phyloP scores from a whole-genome alignment of 2,797 vertebrate genomes.

The Rhadinocentrus ornatus region DNA sequence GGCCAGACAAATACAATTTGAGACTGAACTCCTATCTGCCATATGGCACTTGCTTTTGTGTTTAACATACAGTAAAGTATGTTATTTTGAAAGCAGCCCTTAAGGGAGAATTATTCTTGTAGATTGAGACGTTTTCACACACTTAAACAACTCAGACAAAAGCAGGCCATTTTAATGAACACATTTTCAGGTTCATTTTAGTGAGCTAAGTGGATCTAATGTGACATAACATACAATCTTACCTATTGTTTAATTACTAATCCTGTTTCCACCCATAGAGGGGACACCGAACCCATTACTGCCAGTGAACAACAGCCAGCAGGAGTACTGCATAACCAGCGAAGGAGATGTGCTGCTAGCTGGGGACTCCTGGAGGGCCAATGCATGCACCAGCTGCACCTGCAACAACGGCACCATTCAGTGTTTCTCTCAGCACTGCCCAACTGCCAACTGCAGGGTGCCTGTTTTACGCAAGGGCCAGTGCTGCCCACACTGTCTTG shows the following conservation, averaged over 20 bases:
- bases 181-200: constrained; percentile 7
- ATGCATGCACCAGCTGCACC: constrained; percentile 87
- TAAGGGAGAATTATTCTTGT: constrained; percentile 21
- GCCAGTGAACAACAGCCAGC: constrained; percentile 80
- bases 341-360: constrained; percentile 81
- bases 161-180: background rate
- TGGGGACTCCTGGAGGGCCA: constrained; percentile 86
- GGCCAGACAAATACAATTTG: constrained; percentile 45
- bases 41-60: constrained; percentile 54
- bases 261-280: constrained; percentile 65
- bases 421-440: constrained; percentile 86
- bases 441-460: constrained; percentile 81
- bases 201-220: constrained; percentile 2
- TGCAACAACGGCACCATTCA: constrained; percentile 85
- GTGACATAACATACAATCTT: background rate
- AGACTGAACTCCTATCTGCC: constrained; percentile 35
- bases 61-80: constrained; percentile 53
- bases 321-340: constrained; percentile 83
- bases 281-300: constrained; percentile 73
- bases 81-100: constrained; percentile 41
- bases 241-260: constrained; percentile 16
- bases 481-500: constrained; percentile 87
- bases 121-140: constrained; percentile 26
- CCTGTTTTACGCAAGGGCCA: constrained; percentile 87
- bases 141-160: constrained; percentile 5